Conservation (phyloP, 2,797 vertebrate species). For the Bradypus variegatus region DNA sequence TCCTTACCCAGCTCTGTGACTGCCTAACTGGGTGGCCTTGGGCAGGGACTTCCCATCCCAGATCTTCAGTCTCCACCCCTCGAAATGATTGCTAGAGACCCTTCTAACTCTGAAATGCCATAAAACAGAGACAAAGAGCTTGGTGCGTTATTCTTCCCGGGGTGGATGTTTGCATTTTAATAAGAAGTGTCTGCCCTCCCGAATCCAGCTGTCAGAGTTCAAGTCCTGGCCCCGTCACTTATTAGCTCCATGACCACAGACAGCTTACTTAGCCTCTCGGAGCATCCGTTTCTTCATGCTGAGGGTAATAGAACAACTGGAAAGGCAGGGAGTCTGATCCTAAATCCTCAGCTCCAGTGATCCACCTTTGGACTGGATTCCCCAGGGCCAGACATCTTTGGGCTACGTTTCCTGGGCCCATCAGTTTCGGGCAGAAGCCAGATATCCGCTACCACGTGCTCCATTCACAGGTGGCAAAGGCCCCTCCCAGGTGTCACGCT, state of each 20-base stretch:
- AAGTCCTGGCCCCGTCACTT: not conserved
- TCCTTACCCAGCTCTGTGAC: not conserved
- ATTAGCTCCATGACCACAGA: not conserved
- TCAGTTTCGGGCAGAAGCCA: not conserved
- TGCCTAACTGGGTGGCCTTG: constrained; percentile 21
- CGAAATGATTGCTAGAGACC: not conserved
- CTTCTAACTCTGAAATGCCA: not conserved
- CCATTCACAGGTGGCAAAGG: not conserved
- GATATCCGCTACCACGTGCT: not conserved
- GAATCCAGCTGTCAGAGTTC: not conserved
- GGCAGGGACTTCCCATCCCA: not conserved
- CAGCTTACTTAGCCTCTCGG: not conserved
- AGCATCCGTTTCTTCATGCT: not conserved
- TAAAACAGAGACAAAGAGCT: not conserved
- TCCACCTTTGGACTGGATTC: not conserved
- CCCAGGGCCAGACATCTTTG: not conserved
- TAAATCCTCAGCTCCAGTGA: not conserved
- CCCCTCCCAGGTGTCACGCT: no score
- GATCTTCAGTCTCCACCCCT: not conserved
- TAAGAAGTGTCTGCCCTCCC: not conserved
- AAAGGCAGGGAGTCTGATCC: not conserved
- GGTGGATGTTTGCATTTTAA: not conserved
- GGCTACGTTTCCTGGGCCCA: not conserved
- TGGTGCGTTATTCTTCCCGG: not conserved
- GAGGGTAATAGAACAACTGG: not conserved